Conservation (phyloP, 2,797 vertebrate species). For the Anisognathus igniventris region DNA sequence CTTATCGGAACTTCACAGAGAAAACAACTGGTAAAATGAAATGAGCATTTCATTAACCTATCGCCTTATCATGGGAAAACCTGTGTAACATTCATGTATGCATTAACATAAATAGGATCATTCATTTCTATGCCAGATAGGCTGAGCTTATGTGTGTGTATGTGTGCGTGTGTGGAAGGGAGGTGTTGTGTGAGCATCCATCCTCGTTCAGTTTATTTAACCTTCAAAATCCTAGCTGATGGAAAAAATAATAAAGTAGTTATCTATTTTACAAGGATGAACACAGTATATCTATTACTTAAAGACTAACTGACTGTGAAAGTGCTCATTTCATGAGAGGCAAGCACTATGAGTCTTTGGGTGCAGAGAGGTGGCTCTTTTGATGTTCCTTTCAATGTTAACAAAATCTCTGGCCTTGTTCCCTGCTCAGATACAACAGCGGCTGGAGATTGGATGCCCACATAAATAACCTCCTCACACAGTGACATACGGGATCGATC, state of each 20-base stretch:
- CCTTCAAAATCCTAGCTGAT: constrained; percentile 97
- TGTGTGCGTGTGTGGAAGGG: constrained; percentile 64
- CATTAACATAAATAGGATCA: constrained; percentile 99
- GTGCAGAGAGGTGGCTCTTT: constrained; percentile 88
- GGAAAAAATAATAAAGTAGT: constrained; percentile 97
- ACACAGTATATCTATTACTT: constrained; percentile 99
- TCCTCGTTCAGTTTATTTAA: constrained; percentile 95
- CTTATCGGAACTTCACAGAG: constrained; percentile 99
- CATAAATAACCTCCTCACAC: constrained; percentile 97
- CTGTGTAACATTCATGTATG: constrained; percentile 99
- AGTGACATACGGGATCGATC: constrained; percentile 94
- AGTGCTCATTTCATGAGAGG: constrained; percentile 91
- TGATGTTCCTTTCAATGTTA: constrained; percentile 98
- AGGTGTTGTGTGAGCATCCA: constrained; percentile 80
- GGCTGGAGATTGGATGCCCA: constrained; percentile 98
- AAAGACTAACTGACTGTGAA: constrained; percentile 99
- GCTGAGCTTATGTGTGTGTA: constrained; percentile 74
- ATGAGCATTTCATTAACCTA: constrained; percentile 99
- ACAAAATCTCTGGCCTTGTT: constrained; percentile 98
- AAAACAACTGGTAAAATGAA: constrained; percentile 99
- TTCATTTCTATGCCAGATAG: constrained; percentile 97
- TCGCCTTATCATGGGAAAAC: constrained; percentile 99
- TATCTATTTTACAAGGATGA: constrained; percentile 99
- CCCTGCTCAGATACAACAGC: constrained; percentile 95
- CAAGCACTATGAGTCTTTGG: constrained; percentile 83